Percentiles rank a stretch among this genome's conserved stretches.
Evolutionary conservation across 1,140 invertebrate genomes (phyloP).

Genomic region (Bombus superbus): DNA sequence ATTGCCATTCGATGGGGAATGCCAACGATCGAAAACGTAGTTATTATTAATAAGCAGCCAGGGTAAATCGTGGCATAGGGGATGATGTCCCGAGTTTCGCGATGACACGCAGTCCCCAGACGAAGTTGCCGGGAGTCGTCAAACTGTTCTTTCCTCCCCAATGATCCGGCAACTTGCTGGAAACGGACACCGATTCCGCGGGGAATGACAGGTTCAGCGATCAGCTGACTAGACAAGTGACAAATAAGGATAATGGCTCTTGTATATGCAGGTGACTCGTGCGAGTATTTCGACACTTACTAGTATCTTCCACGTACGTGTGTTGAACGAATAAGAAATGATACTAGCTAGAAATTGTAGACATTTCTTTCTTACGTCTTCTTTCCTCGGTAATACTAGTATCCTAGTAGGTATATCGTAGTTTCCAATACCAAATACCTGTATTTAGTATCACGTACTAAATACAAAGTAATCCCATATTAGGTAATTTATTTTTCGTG

Average conservation of each 20-base stretch:
- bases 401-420: no score
- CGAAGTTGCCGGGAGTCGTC: slow-evolving; percentile 36
- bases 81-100: slow-evolving; percentile 20
- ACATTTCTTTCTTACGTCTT: no score
- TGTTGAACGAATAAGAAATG: no score
- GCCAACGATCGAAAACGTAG: neutral
- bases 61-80: neutral
- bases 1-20: neutral
- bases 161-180: slow-evolving; percentile 52
- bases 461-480: no score
- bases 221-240: neutral
- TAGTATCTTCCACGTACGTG: no score
- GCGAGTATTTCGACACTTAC: no score
- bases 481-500: no score
- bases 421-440: no score
- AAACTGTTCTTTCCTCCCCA: slow-evolving; percentile 48
- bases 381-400: no score
- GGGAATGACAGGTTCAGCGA: slow-evolving; percentile 46
- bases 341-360: no score
- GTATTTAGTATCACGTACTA: no score
- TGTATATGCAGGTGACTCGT: neutral
- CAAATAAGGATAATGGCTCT: neutral
- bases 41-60: slow-evolving; percentile 42
- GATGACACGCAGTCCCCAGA: slow-evolving; percentile 24
- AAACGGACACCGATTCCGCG: slow-evolving; percentile 66